Evolutionary conservation across 2,888 invertebrate species (phyloP), one percentile per base, ranked within the genome.

Genomic region (Lasioglossum marginatum): DNA sequence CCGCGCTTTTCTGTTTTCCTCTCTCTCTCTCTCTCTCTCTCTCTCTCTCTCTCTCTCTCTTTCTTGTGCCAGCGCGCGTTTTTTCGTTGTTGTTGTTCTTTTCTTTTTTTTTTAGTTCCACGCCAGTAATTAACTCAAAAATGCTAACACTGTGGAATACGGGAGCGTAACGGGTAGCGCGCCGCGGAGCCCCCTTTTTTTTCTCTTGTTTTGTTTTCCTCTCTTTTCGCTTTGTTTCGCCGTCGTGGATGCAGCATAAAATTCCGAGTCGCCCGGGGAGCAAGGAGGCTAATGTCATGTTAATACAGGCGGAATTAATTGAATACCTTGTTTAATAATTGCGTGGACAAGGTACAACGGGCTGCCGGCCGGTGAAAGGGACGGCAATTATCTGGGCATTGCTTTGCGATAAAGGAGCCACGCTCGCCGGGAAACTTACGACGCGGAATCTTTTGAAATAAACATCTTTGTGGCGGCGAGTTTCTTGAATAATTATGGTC

Each of bases 71-170:
- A 3, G 45, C 43, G 52, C 3, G 23, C 10, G 52, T 52, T 52
- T 52, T 52, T 52, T 52, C 52, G 52, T 23, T 23, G 52, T 52
- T 52, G 52, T 52, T 10, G 23, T 52, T 10, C 2, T 10, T 37
- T 4, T 1, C n/a, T 16, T 12, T 14, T 23, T 23, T 66, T n/a
- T 74, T 40, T 48, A 14, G 34, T 70, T 60, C 75, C 48, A 37
- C 45, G 75, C 71, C 75, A 71, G 78, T 86, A 86, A 86, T 86
- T 85, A 86, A 84, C 86, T 84, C 85, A 78, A 84, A 86, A 86
- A 85, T 76, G 86, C 86, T 78, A 78, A 78, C 85, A 77, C 77
- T 60, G 85, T 81, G 75, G 81, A 81, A 84, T 52, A 84, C 75
- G 72, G n/a, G 27, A 76, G 43, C 77, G 78, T 68, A 76, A 78